Evolutionary conservation across 1,140 invertebrate genomes (phyloP).

Genomic region (Drosophila subobscura): DNA sequence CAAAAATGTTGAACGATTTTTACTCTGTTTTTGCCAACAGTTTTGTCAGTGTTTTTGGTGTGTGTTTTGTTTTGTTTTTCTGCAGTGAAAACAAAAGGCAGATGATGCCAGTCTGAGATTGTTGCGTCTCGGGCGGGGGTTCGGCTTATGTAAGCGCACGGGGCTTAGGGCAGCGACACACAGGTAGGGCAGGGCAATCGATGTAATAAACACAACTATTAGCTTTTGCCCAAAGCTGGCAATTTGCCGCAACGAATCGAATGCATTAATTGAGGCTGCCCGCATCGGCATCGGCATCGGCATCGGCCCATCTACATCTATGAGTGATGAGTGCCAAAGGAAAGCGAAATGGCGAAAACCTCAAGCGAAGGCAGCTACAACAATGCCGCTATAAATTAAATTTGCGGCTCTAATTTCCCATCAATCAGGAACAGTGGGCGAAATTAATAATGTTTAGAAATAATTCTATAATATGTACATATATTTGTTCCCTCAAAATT

Average conservation of each 20-base stretch:
- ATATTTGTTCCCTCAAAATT: not conserved
- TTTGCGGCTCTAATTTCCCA: constrained; percentile 31
- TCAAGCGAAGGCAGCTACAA: constrained; percentile 24
- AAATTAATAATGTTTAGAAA: not conserved
- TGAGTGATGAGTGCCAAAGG: constrained; percentile 17
- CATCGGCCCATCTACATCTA: not conserved
- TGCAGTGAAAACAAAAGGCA: constrained; percentile 27
- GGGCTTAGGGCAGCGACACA: constrained; percentile 29
- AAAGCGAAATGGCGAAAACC: constrained; percentile 27
- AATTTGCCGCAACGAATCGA: constrained; percentile 39
- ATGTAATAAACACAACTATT: constrained; percentile 29
- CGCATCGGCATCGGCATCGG: too few species aligned
- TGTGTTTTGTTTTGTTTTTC: not conserved
- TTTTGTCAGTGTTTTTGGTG: not conserved
- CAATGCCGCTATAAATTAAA: constrained; percentile 39
- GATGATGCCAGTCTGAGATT: constrained; percentile 33
- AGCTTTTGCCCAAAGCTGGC: constrained; percentile 34
- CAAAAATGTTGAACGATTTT: constrained; percentile 37
- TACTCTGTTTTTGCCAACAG: constrained; percentile 1
- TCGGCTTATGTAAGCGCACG: constrained; percentile 33
- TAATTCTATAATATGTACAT: not conserved
- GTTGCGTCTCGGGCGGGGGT: constrained; percentile 8
- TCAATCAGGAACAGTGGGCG: constrained; percentile 12
- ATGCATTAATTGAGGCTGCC: constrained; percentile 26
- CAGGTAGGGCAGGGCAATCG: constrained; percentile 13